Percentiles rank a stretch among this genome's conserved stretches.
phyloP scores from a whole-genome alignment of 2,797 vertebrate species.

The Scyliorhinus canicula region DNA sequence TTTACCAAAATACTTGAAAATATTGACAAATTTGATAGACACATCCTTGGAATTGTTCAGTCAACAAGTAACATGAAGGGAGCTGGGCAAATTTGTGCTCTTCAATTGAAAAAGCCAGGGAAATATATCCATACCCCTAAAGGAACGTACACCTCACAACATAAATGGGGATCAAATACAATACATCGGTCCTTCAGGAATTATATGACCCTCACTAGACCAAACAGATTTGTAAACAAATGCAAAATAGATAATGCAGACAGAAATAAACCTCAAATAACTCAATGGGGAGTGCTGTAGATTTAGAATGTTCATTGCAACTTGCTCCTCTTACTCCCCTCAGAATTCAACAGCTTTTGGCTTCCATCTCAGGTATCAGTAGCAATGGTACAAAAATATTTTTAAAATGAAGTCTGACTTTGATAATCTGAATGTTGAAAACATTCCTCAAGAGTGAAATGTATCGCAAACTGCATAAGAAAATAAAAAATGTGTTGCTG shows the following conservation, averaged over 20 bases:
- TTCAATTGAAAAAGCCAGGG: neutral
- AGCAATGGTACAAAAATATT: neutral
- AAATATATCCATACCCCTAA: neutral
- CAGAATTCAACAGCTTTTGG: neutral
- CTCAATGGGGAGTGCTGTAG: neutral
- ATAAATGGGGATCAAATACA: neutral
- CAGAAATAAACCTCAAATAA: neutral
- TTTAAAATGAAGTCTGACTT: neutral
- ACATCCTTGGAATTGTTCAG: neutral
- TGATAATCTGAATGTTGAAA: neutral
- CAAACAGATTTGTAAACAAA: neutral
- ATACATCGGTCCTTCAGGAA: neutral
- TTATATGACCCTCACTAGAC: neutral
- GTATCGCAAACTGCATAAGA: neutral
- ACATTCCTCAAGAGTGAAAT: neutral
- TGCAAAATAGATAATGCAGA: neutral
- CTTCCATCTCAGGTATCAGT: neutral
- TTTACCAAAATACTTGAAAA: neutral
- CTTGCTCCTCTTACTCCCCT: neutral
- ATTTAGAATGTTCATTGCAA: neutral
- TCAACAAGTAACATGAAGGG: neutral
- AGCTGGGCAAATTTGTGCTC: neutral
- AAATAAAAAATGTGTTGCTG: neutral
- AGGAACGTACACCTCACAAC: neutral
- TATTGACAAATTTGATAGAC: neutral